phyloP scores from a whole-genome alignment of 2,888 invertebrate species.

The Gari tellinella region DNA sequence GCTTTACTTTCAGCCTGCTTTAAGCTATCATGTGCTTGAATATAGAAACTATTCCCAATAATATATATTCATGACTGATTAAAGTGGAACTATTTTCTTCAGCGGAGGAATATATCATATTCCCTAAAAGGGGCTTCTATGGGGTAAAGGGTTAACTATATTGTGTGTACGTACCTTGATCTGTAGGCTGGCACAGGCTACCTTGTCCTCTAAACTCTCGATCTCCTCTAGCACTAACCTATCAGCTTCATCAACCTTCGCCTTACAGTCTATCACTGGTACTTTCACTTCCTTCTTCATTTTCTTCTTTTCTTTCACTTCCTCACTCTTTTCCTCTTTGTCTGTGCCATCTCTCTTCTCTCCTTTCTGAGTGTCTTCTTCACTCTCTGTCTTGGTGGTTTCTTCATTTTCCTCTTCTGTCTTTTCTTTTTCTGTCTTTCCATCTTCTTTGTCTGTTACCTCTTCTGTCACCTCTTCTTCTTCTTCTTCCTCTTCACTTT shows the following conservation, averaged over 20 bases:
- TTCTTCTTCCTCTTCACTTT: constrained; percentile 23
- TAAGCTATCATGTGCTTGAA: too few species aligned
- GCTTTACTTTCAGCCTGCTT: too few species aligned
- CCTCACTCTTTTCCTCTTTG: constrained; percentile 21
- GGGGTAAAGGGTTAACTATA: too few species aligned
- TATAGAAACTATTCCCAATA: too few species aligned
- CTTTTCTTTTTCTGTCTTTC: constrained; percentile 21
- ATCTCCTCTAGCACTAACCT: constrained; percentile 89
- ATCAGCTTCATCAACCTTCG: constrained; percentile 90
- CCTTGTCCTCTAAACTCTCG: constrained; percentile 82
- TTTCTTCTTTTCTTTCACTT: constrained; percentile 22
- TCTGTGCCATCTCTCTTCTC: constrained; percentile 12
- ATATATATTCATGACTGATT: too few species aligned
- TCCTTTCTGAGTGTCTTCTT: constrained; percentile 17
- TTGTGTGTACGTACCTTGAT: constrained; percentile 76
- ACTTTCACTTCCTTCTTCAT: constrained; percentile 85
- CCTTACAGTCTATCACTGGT: constrained; percentile 86
- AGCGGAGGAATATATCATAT: too few species aligned
- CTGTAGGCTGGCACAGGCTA: constrained; percentile 83
- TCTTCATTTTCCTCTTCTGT: constrained; percentile 1
- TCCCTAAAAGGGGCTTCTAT: too few species aligned
- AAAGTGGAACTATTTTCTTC: too few species aligned
- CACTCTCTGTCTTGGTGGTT: constrained; percentile 1
- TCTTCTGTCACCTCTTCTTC: constrained; percentile 25
- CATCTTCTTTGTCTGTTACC: constrained; percentile 11